Evolutionary conservation across 1,140 invertebrate genomes (phyloP), one percentile per base, ranked within the genome.

Genomic region (Ceratina japonica): DNA sequence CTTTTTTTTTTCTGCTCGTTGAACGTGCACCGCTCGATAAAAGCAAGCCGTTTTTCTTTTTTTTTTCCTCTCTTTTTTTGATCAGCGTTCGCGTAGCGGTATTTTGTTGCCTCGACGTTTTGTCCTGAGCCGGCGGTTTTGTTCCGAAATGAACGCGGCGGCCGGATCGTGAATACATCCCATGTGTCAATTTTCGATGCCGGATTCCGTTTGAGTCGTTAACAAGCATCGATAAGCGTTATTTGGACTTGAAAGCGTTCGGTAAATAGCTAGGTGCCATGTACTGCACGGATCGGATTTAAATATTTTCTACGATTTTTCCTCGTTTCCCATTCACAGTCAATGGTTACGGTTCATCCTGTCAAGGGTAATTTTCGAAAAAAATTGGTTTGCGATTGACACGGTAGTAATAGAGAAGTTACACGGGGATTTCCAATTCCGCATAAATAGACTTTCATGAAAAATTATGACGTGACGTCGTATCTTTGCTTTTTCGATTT

Each of bases 101-200:
- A 77, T 77, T 77, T 70, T 70, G 75, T 77, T 70, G 56, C 75
- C 58, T 62, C 56, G 56, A 62, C 66, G 44, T 70, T 70, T 71
- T 52, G 58, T 37, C 75, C 24, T 56, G 54, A 56, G 18, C 49
- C 75, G 22, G 27, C 24, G 75, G 58, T 70, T 70, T 77, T 70
- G 65, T 76, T 76, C 56, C 37, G 27, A n/a, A 44, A 22, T 27
- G 49, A 37, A 37, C 51, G 61, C 61, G 49, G 8, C 22, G 22
- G 3, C 18, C 18, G 22, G 72, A 37, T 54, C 31, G 51, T 18
- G 52, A 75, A 75, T 75, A 20, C 20, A 37, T 44, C 31, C 31
- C 51, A 59, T 18, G 74, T 69, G 64, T 76, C 75, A 70, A 61
- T 70, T 76, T 22, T 70, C 62, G 51, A 75, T 58, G n/a, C 18